These are phyloP conservation scores for Neofelis nebulosa DNA, from an alignment of 2,113 vertebrate genomes.

Conservation along the genomic window DNA sequence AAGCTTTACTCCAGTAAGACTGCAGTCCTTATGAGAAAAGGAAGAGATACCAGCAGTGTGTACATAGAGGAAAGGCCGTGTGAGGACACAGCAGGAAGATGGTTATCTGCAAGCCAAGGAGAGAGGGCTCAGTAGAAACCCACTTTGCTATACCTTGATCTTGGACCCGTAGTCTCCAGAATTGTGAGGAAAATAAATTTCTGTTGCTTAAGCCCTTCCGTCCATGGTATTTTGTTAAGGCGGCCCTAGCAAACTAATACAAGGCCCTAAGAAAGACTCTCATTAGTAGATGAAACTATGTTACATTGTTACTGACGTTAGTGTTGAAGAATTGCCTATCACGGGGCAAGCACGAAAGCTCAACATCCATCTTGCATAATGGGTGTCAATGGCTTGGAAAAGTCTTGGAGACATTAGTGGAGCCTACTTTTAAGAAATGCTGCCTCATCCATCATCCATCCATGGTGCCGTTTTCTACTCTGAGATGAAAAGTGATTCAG, in stretches of 20 bases:
- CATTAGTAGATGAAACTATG: background rate
- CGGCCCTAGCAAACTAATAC: background rate
- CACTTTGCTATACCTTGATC: background rate
- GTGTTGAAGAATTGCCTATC: background rate
- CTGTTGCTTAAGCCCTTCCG: background rate
- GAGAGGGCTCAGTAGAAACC: background rate
- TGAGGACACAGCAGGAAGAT: background rate
- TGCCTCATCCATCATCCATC: background rate
- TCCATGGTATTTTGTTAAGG: background rate
- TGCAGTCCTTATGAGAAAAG: background rate
- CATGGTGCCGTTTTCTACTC: background rate
- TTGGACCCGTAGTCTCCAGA: background rate
- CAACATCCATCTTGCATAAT: background rate
- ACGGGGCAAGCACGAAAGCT: background rate
- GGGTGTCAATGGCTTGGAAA: background rate
- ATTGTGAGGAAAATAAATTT: background rate
- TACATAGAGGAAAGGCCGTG: accelerated
- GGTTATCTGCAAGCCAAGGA: background rate
- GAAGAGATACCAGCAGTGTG: background rate
- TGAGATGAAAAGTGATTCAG: conserved; percentile 19
- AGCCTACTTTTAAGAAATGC: background rate
- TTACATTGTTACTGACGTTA: background rate
- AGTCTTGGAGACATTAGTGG: background rate
- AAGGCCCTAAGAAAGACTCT: background rate
- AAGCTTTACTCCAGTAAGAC: background rate